A percentile compares a stretch with the other conserved stretches of the same genome.
Evolutionary conservation across 2,797 vertebrate species (phyloP).

Genomic region (Phoeniculus purpureus): DNA sequence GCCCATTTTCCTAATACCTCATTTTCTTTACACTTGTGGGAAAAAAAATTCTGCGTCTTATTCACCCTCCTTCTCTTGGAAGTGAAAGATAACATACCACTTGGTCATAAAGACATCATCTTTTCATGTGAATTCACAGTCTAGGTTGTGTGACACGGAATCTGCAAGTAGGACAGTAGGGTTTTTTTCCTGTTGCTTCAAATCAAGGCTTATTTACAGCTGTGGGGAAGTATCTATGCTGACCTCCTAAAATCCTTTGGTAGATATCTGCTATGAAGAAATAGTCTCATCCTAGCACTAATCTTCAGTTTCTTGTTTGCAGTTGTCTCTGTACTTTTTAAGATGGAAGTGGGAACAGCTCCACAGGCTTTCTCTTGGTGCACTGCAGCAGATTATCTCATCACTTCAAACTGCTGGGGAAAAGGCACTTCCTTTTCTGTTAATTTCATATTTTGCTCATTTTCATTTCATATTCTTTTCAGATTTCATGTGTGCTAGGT

Average conservation of each 20-base stretch:
- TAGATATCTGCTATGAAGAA: background rate
- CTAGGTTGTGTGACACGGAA: background rate
- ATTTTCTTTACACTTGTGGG: background rate
- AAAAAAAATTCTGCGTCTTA: background rate
- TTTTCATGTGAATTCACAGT: background rate
- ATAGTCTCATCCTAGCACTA: background rate
- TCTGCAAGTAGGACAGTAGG: background rate
- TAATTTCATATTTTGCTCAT: too few species aligned
- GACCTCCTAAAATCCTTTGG: background rate
- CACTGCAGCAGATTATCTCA: background rate
- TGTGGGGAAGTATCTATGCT: background rate
- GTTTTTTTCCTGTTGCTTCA: background rate
- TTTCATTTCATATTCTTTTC: background rate
- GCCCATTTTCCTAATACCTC: background rate
- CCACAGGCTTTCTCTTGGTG: background rate
- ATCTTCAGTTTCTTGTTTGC: background rate
- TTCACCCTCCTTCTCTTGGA: background rate
- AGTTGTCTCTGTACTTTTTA: background rate
- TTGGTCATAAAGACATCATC: background rate
- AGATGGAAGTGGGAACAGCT: background rate
- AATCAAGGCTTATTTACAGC: background rate
- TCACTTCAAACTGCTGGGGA: background rate
- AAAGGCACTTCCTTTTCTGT: background rate
- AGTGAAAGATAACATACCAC: background rate
- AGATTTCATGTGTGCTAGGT: background rate